These are phyloP conservation scores for Troglohyphantes excavatus DNA, from an alignment of 2,888 invertebrate species.

Conservation along the genomic window DNA sequence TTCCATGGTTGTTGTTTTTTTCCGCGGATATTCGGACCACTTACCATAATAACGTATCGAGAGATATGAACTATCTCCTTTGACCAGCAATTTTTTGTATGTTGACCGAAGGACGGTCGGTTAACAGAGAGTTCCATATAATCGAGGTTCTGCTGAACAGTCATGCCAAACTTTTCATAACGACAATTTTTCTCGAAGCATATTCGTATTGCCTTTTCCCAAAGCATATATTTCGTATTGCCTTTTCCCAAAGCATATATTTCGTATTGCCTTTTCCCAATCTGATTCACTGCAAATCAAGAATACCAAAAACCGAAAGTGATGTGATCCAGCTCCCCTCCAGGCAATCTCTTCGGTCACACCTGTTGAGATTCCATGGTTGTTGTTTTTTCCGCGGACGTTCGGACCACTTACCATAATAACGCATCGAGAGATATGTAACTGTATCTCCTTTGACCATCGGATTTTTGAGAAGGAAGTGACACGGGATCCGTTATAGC, in stretches of 20 bases:
- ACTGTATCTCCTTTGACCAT: slow-evolving; percentile 72
- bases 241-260: too few species aligned
- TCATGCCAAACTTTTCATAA: too few species aligned
- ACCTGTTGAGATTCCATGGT: slow-evolving; percentile 26
- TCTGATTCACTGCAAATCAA: too few species aligned
- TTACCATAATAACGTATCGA: slow-evolving; percentile 47
- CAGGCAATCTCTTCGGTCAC: slow-evolving; percentile 41
- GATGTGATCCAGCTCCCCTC: background rate
- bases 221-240: too few species aligned
- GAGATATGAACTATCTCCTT: slow-evolving; percentile 51
- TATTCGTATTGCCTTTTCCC: too few species aligned
- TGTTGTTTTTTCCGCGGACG: slow-evolving; percentile 32
- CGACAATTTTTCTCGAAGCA: too few species aligned
- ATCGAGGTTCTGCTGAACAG: too few species aligned
- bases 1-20: slow-evolving; percentile 1
- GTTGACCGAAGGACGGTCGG: too few species aligned
- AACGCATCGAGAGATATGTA: slow-evolving; percentile 20
- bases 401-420: slow-evolving; percentile 52
- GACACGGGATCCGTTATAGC: slow-evolving; percentile 59
- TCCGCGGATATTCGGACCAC: slow-evolving; percentile 40
- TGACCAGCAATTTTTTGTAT: too few species aligned
- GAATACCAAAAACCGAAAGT: background rate
- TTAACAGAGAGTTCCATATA: too few species aligned
- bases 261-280: too few species aligned
- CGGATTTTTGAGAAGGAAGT: slow-evolving; percentile 60